Evolutionary conservation across 2,888 invertebrate genomes (phyloP).

Genomic region (Agrochola macilenta): DNA sequence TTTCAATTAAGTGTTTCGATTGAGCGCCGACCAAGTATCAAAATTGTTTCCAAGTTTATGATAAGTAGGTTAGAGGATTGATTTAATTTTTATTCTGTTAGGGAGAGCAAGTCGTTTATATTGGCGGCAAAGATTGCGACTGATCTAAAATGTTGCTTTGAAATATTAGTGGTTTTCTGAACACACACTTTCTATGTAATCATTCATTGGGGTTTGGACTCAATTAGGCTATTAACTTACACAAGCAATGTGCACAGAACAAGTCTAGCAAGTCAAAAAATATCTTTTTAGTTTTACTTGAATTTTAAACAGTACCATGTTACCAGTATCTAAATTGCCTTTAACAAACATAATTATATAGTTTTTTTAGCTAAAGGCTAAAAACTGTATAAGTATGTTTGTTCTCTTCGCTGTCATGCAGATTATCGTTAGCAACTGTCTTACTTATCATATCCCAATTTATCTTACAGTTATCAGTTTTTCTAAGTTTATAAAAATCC

Average conservation of each 20-base stretch:
- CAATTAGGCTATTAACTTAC: neutral
- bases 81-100: slow-evolving; percentile 60
- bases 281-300: neutral
- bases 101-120: slow-evolving; percentile 27
- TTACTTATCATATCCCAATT: neutral
- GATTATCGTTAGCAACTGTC: neutral
- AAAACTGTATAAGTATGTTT: neutral
- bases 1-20: slow-evolving; percentile 74
- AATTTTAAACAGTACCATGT: neutral
- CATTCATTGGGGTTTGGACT: neutral
- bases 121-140: slow-evolving; percentile 22
- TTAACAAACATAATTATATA: too few relatives aligned
- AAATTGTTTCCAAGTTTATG: slow-evolving; percentile 77
- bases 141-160: neutral
- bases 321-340: neutral
- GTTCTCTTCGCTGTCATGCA: neutral
- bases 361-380: neutral
- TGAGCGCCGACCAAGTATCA: slow-evolving; percentile 67
- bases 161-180: neutral
- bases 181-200: neutral
- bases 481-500: neutral
- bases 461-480: neutral
- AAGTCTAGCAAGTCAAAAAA: neutral
- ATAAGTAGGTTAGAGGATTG: slow-evolving; percentile 72
- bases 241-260: neutral